These are phyloP conservation scores for Pseudorasbora parva DNA, from an alignment of 2,113 vertebrate genomes.

Conservation along the genomic window DNA sequence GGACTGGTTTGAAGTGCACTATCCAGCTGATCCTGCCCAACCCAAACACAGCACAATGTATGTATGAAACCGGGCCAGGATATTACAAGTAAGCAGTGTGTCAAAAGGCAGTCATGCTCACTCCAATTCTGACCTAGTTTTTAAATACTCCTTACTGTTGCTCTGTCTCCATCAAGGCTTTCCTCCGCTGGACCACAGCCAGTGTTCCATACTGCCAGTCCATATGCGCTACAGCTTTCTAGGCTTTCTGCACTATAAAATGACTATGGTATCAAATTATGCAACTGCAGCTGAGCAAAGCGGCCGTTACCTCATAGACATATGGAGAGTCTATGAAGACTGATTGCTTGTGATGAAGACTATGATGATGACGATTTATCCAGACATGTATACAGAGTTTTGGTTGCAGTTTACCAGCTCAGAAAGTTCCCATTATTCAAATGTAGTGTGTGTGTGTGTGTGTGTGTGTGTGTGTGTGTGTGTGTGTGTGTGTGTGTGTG, in stretches of 20 bases:
- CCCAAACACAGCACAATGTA: constrained; percentile 34
- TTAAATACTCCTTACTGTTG: constrained; percentile 21
- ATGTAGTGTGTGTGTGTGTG: constrained; percentile 25
- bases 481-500: constrained; percentile 15
- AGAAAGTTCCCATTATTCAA: constrained; percentile 26
- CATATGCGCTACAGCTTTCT: constrained; percentile 36
- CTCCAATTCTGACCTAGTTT: constrained; percentile 53
- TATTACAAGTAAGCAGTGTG: constrained; percentile 35
- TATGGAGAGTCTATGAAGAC: constrained; percentile 2
- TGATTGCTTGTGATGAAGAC: constrained; percentile 42
- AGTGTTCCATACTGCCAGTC: constrained; percentile 19
- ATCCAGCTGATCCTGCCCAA: constrained; percentile 16
- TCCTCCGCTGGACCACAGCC: constrained; percentile 40
- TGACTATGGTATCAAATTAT: constrained; percentile 45
- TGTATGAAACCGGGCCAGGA: constrained; percentile 16
- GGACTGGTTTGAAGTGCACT: constrained; percentile 14
- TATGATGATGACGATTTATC: constrained; percentile 35
- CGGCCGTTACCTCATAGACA: constrained; percentile 10
- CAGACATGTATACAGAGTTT: constrained; percentile 29
- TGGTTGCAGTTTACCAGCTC: neutral
- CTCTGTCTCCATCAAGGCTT: constrained; percentile 21
- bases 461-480: neutral
- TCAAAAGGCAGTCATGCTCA: constrained; percentile 35
- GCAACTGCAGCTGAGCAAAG: constrained; percentile 12
- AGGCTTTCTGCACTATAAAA: neutral